Conservation (phyloP, 2,888 invertebrate species). For the Helicoverpa assulta region DNA sequence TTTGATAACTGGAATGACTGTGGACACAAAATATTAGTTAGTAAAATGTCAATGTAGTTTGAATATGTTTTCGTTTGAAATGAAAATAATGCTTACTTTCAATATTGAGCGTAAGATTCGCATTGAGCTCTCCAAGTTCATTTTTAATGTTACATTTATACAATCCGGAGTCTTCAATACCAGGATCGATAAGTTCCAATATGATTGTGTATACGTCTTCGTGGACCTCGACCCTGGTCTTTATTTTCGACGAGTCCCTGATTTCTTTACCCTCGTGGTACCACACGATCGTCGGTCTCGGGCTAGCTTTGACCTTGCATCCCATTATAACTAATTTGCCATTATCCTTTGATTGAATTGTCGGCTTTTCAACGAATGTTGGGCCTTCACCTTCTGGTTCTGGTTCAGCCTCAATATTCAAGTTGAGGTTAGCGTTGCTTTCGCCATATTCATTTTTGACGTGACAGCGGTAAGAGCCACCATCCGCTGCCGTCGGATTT, state of each 20-base stretch:
- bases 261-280: slow-evolving; percentile 91
- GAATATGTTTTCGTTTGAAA: neutral
- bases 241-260: slow-evolving; percentile 95
- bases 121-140: slow-evolving; percentile 98
- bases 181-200: slow-evolving; percentile 96
- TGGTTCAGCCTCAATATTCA: slow-evolving; percentile 99
- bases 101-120: slow-evolving; percentile 98
- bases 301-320: slow-evolving; percentile 88
- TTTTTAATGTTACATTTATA: slow-evolving; percentile 99
- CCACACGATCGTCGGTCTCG: slow-evolving; percentile 87
- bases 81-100: slow-evolving; percentile 94
- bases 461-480: slow-evolving; percentile 94
- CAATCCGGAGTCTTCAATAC: slow-evolving; percentile 98
- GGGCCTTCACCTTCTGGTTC: slow-evolving; percentile 98
- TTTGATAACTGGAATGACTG: slow-evolving; percentile 97
- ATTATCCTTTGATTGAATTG: slow-evolving; percentile 94
- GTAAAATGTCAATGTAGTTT: neutral
- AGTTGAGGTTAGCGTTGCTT: slow-evolving; percentile 98
- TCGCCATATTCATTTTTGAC: slow-evolving; percentile 99
- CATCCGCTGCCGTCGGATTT: slow-evolving; percentile 89
- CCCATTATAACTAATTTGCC: slow-evolving; percentile 88
- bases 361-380: slow-evolving; percentile 97
- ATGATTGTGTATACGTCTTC: slow-evolving; percentile 96
- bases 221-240: slow-evolving; percentile 94
- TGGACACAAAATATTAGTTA: slow-evolving; percentile 54